A percentile compares a stretch with the other conserved stretches of the same genome.
These are phyloP conservation scores for Atta cephalotes DNA, from an alignment of 1,140 invertebrate species.

Conservation along the genomic window DNA sequence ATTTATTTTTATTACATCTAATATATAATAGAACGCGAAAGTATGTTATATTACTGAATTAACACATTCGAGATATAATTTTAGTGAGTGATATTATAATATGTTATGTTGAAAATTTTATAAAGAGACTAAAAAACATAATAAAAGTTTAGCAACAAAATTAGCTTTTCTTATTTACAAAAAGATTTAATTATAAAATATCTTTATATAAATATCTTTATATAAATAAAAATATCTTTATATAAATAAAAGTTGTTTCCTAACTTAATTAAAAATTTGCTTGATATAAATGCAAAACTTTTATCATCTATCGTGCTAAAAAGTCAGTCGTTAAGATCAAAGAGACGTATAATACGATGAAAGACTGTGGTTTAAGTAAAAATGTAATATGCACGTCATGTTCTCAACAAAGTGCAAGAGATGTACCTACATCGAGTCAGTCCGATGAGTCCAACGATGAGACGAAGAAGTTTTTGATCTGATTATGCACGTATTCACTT, in stretches of 20 bases:
- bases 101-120: neutral
- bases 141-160: neutral
- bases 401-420: constrained; percentile 16
- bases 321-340: constrained; percentile 40
- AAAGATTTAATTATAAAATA: neutral
- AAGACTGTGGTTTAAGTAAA: constrained; percentile 50
- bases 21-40: neutral
- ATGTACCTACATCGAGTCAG: constrained; percentile 6
- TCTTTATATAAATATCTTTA: constrained; percentile 12
- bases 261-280: constrained; percentile 19
- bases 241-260: neutral
- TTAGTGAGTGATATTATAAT: neutral
- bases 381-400: constrained; percentile 51
- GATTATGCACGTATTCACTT: constrained; percentile 49
- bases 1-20: too few relatives aligned
- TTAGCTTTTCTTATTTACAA: neutral
- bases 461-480: constrained; percentile 52
- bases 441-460: neutral
- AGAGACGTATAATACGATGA: constrained; percentile 41
- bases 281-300: constrained; percentile 27
- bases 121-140: neutral
- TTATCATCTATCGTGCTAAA: constrained; percentile 13
- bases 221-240: constrained; percentile 12
- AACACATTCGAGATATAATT: neutral
- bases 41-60: neutral